Evolutionary conservation across 1,140 invertebrate species (phyloP).

Genomic region (Portunus trituberculatus): DNA sequence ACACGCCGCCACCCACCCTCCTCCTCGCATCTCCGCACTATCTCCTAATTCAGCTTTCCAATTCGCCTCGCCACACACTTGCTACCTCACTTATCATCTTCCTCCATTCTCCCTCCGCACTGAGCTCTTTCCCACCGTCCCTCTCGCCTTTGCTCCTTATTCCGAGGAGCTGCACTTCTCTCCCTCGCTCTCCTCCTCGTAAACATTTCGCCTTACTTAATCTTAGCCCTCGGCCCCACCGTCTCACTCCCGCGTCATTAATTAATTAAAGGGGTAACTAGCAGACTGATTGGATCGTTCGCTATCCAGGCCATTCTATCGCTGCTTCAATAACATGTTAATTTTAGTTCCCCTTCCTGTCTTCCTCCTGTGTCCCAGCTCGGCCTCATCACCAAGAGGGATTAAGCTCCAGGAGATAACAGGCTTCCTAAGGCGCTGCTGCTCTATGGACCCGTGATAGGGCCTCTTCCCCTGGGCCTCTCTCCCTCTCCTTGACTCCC

Average conservation of each 20-base stretch:
- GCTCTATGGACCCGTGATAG: no score
- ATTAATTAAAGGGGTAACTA: conserved; percentile 23
- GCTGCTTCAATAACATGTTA: conserved; percentile 22
- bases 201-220: conserved; percentile 14
- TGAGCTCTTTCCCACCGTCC: neutral
- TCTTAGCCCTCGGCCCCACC: neutral
- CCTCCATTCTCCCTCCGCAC: neutral
- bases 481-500: neutral
- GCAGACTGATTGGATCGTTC: neutral
- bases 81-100: conserved; percentile 21
- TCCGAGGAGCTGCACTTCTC: neutral
- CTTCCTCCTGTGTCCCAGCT: neutral
- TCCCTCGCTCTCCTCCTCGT: neutral
- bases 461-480: neutral
- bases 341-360: conserved; percentile 7
- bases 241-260: neutral
- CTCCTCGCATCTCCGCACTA: neutral
- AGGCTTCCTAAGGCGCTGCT: neutral
- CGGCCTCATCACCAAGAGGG: neutral
- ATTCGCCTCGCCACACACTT: neutral
- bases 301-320: neutral
- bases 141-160: neutral
- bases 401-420: neutral
- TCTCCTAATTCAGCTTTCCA: conserved; percentile 22
- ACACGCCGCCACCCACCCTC: neutral